Percentiles rank a stretch among this genome's conserved stretches.
Conservation (phyloP, 2,113 vertebrate genomes). For the Coturnix japonica region DNA sequence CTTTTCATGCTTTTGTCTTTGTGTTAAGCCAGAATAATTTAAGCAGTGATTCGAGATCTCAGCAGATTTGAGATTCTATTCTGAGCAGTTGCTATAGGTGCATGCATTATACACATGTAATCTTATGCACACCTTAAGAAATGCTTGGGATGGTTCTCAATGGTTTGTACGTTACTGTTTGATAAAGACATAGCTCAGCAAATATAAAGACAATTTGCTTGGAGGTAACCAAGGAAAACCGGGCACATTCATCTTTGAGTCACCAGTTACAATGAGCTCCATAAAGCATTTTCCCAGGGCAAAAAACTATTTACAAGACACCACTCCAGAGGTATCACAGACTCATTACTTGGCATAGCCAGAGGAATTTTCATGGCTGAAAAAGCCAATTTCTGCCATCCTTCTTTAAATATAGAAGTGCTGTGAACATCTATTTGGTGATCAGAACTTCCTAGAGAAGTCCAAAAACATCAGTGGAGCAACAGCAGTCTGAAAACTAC, state of each 20-base stretch:
- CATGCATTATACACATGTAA: neutral
- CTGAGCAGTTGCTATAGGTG: neutral
- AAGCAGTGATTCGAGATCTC: neutral
- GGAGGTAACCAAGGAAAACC: slow-evolving; percentile 25
- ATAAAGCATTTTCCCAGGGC: neutral
- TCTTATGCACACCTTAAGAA: neutral
- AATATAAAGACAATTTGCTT: neutral
- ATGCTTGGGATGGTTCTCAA: neutral
- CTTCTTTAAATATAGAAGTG: neutral
- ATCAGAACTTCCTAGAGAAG: neutral
- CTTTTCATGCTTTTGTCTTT: neutral
- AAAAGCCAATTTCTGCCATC: neutral
- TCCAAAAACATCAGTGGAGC: neutral
- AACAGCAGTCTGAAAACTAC: neutral
- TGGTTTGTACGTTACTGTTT: neutral
- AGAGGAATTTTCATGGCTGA: neutral
- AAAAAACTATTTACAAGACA: neutral
- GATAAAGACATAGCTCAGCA: neutral
- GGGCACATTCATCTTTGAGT: neutral
- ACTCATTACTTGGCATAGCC: neutral
- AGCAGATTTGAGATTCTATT: neutral
- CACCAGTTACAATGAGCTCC: neutral
- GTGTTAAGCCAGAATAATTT: neutral
- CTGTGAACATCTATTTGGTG: neutral
- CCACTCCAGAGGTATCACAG: neutral